These are phyloP conservation scores for Euwallacea similis DNA, from an alignment of 1,140 invertebrate genomes.

Conservation along the genomic window DNA sequence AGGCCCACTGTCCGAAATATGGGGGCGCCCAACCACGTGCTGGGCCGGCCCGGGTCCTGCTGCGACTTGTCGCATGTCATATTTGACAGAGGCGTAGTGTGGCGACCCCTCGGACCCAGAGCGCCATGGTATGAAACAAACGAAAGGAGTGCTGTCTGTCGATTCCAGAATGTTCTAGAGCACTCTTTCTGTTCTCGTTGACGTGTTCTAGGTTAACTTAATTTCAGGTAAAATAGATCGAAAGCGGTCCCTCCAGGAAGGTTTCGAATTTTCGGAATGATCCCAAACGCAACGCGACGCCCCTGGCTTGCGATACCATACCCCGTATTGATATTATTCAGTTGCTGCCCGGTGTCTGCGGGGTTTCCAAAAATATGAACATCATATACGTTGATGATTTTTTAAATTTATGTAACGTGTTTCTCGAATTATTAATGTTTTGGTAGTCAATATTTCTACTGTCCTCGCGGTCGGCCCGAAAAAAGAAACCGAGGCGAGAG, in stretches of 20 bases:
- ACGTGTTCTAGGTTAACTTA: too few relatives aligned
- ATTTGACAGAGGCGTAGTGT: slow-evolving; percentile 10
- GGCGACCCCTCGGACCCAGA: neutral
- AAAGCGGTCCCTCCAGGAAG: too few relatives aligned
- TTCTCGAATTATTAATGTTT: slow-evolving; percentile 34
- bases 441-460: slow-evolving; percentile 36
- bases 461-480: slow-evolving; percentile 19
- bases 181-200: too few relatives aligned
- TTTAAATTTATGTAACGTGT: slow-evolving; percentile 31
- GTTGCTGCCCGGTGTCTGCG: slow-evolving; percentile 20
- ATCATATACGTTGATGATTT: slow-evolving; percentile 35
- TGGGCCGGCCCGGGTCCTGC: slow-evolving; percentile 16
- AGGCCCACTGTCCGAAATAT: slow-evolving; percentile 30
- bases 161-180: too few relatives aligned
- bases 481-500: slow-evolving; percentile 20
- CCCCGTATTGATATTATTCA: slow-evolving; percentile 20
- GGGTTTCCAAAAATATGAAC: slow-evolving; percentile 34
- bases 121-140: too few relatives aligned
- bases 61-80: slow-evolving; percentile 35
- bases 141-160: too few relatives aligned
- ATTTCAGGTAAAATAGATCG: too few relatives aligned
- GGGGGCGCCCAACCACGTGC: slow-evolving; percentile 33
- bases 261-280: too few relatives aligned
- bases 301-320: neutral
- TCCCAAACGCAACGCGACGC: neutral